Evolutionary conservation across 2,797 vertebrate genomes (phyloP).

Genomic region (Sphenodon punctatus): DNA sequence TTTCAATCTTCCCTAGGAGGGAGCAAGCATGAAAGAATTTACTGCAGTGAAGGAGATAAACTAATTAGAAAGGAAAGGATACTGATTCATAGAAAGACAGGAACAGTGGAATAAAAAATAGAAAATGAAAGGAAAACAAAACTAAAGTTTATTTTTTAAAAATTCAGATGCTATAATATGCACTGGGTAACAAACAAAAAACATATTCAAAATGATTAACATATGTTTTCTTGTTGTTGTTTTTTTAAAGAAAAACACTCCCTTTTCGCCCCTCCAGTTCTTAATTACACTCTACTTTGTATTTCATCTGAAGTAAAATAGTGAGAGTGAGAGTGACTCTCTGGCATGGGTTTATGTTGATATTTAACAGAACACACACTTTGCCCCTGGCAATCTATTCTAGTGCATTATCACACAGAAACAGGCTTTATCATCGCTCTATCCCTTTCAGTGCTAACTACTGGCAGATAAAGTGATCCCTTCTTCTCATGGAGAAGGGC

Average conservation of each 20-base stretch:
- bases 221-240: no score
- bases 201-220: background rate
- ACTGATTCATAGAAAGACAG: no score
- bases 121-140: no score
- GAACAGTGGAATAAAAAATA: no score
- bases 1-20: constrained; percentile 33
- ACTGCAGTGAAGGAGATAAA: no score
- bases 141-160: no score
- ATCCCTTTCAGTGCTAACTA: constrained; percentile 21
- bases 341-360: background rate
- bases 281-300: background rate
- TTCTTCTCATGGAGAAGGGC: background rate
- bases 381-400: constrained; percentile 26
- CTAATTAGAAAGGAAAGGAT: no score
- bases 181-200: no score
- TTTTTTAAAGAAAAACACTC: no score
- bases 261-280: background rate
- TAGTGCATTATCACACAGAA: constrained; percentile 38
- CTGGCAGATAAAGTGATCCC: background rate
- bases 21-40: no score
- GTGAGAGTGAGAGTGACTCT: background rate
- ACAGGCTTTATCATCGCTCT: constrained; percentile 30
- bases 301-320: background rate
- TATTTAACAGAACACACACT: constrained; percentile 52
- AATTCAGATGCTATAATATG: no score